A percentile compares a stretch with the other conserved stretches of the same genome.
Evolutionary conservation across 2,888 invertebrate genomes (phyloP).

Genomic region (Linnaemya vulpina): DNA sequence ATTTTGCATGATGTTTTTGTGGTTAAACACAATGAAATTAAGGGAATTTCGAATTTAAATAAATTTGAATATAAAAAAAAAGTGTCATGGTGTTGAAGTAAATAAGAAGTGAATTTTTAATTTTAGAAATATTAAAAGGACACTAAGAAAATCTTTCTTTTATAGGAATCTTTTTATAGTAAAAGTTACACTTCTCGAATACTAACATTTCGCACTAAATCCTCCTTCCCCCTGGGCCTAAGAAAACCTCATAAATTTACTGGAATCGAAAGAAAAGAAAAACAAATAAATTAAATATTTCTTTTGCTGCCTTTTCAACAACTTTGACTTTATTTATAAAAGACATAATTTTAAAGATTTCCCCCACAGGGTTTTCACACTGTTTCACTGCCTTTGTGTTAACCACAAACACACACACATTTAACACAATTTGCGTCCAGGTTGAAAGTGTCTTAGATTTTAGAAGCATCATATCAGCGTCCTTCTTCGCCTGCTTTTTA

Average conservation of each 20-base stretch:
- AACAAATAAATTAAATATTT: too few relatives aligned
- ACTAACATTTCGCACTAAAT: too few relatives aligned
- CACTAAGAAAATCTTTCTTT: too few relatives aligned
- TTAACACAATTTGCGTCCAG: conserved; percentile 12
- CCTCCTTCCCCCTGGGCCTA: too few relatives aligned
- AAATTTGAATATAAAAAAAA: too few relatives aligned
- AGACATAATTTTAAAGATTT: neutral
- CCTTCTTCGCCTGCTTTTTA: neutral
- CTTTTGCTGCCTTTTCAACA: neutral
- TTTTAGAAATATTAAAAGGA: too few relatives aligned
- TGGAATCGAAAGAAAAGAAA: too few relatives aligned
- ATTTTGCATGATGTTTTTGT: neutral
- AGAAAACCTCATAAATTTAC: too few relatives aligned
- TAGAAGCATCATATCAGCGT: neutral
- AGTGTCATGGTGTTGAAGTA: too few relatives aligned
- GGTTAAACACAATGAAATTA: neutral
- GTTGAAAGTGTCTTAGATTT: neutral
- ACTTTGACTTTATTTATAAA: neutral
- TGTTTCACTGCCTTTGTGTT: neutral
- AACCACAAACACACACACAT: neutral
- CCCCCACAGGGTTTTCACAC: neutral
- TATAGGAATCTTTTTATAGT: too few relatives aligned
- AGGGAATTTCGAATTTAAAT: neutral
- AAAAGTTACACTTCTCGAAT: too few relatives aligned
- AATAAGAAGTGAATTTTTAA: too few relatives aligned